Evolutionary conservation across 2,797 vertebrate genomes (phyloP).

Genomic region (Micropoecilia bifurca): DNA sequence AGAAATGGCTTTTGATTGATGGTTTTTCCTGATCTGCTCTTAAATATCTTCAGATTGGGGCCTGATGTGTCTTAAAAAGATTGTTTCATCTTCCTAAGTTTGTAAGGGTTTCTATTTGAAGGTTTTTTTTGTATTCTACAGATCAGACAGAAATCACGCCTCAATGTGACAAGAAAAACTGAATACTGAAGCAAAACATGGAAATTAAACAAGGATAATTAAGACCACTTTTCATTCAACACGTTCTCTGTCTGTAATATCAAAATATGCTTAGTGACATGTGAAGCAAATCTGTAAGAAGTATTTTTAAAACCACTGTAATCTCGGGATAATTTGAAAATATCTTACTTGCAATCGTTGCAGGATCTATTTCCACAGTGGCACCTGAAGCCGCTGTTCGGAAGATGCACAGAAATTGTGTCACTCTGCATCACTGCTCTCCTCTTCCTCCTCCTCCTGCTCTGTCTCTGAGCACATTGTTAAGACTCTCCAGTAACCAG

Average conservation of each 20-base stretch:
- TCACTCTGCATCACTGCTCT: conserved; percentile 56
- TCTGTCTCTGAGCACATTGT: conserved; percentile 62
- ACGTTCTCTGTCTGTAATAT: background rate
- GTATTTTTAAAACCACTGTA: background rate
- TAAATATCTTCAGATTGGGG: background rate
- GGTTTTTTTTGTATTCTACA: background rate
- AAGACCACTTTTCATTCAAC: background rate
- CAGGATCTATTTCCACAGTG: conserved; percentile 41
- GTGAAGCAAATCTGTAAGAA: background rate
- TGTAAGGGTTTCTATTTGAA: background rate
- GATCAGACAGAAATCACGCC: background rate
- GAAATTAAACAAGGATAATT: background rate
- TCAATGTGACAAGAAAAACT: background rate
- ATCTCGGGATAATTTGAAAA: conserved; percentile 1
- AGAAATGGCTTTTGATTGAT: background rate
- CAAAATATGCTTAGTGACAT: background rate
- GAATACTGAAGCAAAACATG: background rate
- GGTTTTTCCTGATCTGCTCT: background rate
- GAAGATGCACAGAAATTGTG: conserved; percentile 59
- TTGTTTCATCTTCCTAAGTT: no score
- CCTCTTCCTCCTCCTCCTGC: conserved; percentile 32
- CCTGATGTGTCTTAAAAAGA: background rate
- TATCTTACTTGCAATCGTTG: background rate
- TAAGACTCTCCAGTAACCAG: conserved; percentile 70
- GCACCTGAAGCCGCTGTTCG: conserved; percentile 61